Conservation (phyloP, 1,140 invertebrate genomes). For the Orius insidiosus region DNA sequence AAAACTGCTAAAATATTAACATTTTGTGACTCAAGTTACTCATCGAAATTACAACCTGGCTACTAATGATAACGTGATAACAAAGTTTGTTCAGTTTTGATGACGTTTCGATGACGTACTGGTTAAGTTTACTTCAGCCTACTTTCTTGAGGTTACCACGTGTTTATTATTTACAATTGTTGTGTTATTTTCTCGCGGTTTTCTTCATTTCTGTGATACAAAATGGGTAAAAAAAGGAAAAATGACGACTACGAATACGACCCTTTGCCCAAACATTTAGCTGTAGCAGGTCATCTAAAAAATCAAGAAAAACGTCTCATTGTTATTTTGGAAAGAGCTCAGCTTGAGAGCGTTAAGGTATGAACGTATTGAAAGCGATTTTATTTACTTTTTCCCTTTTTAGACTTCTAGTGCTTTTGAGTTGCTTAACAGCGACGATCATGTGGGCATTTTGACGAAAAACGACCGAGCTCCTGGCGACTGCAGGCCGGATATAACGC, state of each 20-base stretch:
- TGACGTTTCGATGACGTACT: too few relatives aligned
- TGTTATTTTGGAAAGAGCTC: slow-evolving; percentile 82
- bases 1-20: too few relatives aligned
- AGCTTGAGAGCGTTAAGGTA: slow-evolving; percentile 90
- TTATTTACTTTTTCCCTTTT: neutral
- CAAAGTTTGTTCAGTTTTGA: too few relatives aligned
- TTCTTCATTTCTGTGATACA: too few relatives aligned
- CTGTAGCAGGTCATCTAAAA: slow-evolving; percentile 43
- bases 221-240: slow-evolving; percentile 40
- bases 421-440: slow-evolving; percentile 87
- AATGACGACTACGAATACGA: slow-evolving; percentile 46
- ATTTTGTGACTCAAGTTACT: too few relatives aligned
- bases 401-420: slow-evolving; percentile 77
- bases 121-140: too few relatives aligned
- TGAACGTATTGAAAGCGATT: slow-evolving; percentile 17
- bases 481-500: slow-evolving; percentile 84
- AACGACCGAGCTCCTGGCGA: slow-evolving; percentile 66
- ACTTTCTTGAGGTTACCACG: too few relatives aligned
- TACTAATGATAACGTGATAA: too few relatives aligned
- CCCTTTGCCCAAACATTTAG: slow-evolving; percentile 45
- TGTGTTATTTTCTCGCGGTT: too few relatives aligned
- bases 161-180: too few relatives aligned
- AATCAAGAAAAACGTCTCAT: slow-evolving; percentile 81
- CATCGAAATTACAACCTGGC: too few relatives aligned
- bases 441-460: slow-evolving; percentile 64